Evolutionary conservation across 2,888 invertebrate species (phyloP).

Genomic region (Drosophila demipolita): DNA sequence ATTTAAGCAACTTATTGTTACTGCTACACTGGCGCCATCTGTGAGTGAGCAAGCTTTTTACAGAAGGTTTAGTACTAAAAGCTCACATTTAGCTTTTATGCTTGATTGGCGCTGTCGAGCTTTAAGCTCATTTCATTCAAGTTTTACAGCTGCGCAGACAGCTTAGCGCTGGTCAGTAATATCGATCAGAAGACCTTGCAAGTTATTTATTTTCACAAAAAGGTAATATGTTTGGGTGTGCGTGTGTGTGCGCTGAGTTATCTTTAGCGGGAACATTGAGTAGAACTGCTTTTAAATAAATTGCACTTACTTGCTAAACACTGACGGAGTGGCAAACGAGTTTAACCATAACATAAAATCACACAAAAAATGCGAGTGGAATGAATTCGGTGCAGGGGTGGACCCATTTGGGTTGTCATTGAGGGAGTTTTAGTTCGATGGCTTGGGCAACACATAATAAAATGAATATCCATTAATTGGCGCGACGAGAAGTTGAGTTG

Average conservation of each 20-base stretch:
- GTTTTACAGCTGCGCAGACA: slow-evolving; percentile 35
- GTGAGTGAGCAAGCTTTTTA: not conserved
- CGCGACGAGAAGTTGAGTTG: slow-evolving; percentile 11
- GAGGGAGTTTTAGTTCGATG: slow-evolving; percentile 7
- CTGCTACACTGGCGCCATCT: slow-evolving; percentile 39
- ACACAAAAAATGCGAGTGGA: slow-evolving; percentile 5
- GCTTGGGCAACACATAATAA: slow-evolving; percentile 54
- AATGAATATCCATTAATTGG: slow-evolving; percentile 62
- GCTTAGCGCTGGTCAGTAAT: slow-evolving; percentile 2
- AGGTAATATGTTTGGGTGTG: slow-evolving; percentile 9
- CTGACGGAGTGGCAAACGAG: slow-evolving; percentile 55
- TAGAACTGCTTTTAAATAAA: slow-evolving; percentile 44
- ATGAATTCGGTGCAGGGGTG: slow-evolving; percentile 25
- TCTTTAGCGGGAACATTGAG: slow-evolving; percentile 28
- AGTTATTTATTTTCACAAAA: slow-evolving; percentile 38
- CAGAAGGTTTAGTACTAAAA: not conserved
- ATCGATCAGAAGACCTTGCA: slow-evolving; percentile 50
- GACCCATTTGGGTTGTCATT: not conserved
- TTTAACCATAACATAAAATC: slow-evolving; percentile 39
- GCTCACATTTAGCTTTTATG: slow-evolving; percentile 9
- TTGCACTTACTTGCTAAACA: slow-evolving; percentile 76
- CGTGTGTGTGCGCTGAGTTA: slow-evolving; percentile 5
- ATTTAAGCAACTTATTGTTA: not conserved
- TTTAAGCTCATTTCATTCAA: slow-evolving; percentile 31
- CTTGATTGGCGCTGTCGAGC: not conserved